Conservation (phyloP, 2,797 vertebrate species). For the Orientallactaga sibirica region DNA sequence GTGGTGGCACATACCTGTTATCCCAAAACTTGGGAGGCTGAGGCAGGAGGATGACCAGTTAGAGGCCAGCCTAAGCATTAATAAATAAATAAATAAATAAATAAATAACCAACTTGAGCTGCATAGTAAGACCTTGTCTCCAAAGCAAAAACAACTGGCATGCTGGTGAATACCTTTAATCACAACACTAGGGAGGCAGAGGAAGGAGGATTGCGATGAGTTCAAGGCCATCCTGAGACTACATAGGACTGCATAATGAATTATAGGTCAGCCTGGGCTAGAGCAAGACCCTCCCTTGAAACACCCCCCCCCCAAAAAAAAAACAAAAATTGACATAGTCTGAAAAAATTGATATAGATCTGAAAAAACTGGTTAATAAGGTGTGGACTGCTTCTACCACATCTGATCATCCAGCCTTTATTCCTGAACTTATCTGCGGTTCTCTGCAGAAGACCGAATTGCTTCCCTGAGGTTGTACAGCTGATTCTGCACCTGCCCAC, state of each 20-base stretch:
- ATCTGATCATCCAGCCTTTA: background rate
- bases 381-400: slow-evolving; percentile 46
- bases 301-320: no score
- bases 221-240: no score
- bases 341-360: slow-evolving; percentile 93
- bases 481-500: background rate
- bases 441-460: background rate
- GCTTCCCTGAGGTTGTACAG: background rate
- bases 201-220: no score
- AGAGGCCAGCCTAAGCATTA: background rate
- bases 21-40: background rate
- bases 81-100: background rate
- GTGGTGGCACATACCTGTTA: background rate
- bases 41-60: background rate
- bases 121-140: background rate
- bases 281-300: no score
- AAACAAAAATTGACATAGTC: no score
- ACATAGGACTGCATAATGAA: no score
- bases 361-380: background rate
- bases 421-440: background rate
- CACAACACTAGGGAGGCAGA: no score
- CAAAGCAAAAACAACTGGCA: background rate
- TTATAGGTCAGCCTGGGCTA: no score
- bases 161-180: no score
- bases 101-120: background rate